Conservation (phyloP, 2,113 vertebrate genomes). For the Xerus inauris region DNA sequence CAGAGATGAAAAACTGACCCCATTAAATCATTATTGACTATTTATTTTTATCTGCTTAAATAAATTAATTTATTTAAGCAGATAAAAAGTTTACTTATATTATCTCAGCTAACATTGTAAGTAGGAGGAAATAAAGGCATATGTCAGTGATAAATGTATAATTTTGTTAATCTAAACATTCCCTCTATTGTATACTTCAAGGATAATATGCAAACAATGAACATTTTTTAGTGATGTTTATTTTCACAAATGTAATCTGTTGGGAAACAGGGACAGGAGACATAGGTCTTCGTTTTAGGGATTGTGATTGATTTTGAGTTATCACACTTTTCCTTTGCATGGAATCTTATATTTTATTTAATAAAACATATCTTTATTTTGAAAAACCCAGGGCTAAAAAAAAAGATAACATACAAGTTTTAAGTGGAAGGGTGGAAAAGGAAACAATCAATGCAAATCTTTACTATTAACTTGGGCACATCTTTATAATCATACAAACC, state of each 20-base stretch:
- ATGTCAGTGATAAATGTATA: background rate
- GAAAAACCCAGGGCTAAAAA: background rate
- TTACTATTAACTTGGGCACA: background rate
- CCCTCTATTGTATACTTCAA: background rate
- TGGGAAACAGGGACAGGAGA: background rate
- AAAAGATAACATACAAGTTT: background rate
- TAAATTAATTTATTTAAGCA: too few species aligned
- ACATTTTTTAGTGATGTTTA: background rate
- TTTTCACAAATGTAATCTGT: background rate
- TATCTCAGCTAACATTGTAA: background rate
- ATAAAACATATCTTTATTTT: slow-evolving; percentile 11
- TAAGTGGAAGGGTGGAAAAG: background rate
- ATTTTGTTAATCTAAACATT: background rate
- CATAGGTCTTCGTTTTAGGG: background rate
- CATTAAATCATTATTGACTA: background rate
- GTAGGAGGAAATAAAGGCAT: background rate
- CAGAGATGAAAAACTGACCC: background rate
- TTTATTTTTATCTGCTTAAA: background rate
- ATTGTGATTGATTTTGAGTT: background rate
- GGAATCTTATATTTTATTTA: slow-evolving; percentile 14
- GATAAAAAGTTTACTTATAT: background rate
- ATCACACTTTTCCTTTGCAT: background rate
- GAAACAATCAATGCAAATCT: slow-evolving; percentile 6
- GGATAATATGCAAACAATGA: background rate
- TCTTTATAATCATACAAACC: slow-evolving; percentile 1